Evolutionary conservation across 2,113 vertebrate species (phyloP).

Genomic region (Spheniscus mendiculus): DNA sequence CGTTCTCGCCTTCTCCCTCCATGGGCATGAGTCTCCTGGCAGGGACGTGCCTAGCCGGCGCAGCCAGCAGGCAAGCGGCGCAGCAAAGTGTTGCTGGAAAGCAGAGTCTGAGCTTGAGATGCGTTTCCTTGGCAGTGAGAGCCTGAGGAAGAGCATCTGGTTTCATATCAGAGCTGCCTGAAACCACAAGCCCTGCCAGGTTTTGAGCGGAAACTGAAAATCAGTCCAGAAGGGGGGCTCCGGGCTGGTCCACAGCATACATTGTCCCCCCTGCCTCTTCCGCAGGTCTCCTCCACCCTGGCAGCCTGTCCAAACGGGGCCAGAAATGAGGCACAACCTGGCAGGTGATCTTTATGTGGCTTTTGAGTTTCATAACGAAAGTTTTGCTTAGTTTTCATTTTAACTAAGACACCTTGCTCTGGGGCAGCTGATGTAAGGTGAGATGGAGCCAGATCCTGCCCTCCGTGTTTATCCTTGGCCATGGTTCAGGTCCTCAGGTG

Average conservation of each 20-base stretch:
- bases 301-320: accelerated
- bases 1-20: neutral
- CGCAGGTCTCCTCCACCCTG: neutral
- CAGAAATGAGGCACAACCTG: neutral
- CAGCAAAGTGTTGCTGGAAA: neutral
- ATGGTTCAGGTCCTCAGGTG: neutral
- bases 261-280: neutral
- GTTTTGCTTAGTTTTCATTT: neutral
- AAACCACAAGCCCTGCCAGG: neutral
- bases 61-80: neutral
- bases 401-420: neutral
- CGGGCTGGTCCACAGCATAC: accelerated
- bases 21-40: neutral
- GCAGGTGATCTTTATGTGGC: neutral
- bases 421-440: neutral
- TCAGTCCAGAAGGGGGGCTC: neutral
- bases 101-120: neutral
- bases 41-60: neutral
- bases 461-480: accelerated
- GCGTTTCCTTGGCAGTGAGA: neutral
- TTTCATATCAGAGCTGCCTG: neutral
- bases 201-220: neutral
- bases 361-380: neutral
- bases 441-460: neutral
- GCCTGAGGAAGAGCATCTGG: neutral